Conservation (phyloP, 2,888 invertebrate genomes). For the Spodoptera littoralis region DNA sequence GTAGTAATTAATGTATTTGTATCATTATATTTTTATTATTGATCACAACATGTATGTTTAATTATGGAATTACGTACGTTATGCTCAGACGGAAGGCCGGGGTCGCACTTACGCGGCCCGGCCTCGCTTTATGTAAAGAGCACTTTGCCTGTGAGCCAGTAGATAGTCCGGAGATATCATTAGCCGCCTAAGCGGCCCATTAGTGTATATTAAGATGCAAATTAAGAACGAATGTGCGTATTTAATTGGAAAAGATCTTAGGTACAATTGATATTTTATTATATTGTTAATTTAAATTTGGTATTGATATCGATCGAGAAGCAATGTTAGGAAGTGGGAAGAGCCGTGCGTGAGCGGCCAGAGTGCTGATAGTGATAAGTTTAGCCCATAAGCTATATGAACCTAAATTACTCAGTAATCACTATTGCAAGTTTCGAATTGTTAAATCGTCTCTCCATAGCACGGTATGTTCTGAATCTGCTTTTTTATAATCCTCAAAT, state of each 20-base stretch:
- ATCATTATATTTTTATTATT: constrained; percentile 89
- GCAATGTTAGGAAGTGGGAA: constrained; percentile 83
- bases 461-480: constrained; percentile 88
- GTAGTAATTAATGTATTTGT: constrained; percentile 88
- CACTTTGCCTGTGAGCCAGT: constrained; percentile 68
- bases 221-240: constrained; percentile 82
- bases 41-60: constrained; percentile 87
- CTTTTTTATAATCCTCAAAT: constrained; percentile 88
- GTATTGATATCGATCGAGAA: constrained; percentile 87
- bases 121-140: constrained; percentile 56
- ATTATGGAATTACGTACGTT: constrained; percentile 76
- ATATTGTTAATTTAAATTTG: constrained; percentile 88
- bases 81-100: constrained; percentile 66
- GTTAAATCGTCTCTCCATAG: constrained; percentile 86
- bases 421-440: constrained; percentile 87
- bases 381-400: constrained; percentile 86
- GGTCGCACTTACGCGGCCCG: constrained; percentile 38
- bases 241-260: constrained; percentile 87
- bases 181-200: constrained; percentile 64
- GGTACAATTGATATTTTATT: constrained; percentile 89
- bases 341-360: constrained; percentile 77
- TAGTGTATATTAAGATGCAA: constrained; percentile 81
- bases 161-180: constrained; percentile 70
- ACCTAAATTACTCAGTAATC: constrained; percentile 88
- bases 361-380: constrained; percentile 86